phyloP scores from a whole-genome alignment of 2,797 vertebrate species.

The Hydrophis major region DNA sequence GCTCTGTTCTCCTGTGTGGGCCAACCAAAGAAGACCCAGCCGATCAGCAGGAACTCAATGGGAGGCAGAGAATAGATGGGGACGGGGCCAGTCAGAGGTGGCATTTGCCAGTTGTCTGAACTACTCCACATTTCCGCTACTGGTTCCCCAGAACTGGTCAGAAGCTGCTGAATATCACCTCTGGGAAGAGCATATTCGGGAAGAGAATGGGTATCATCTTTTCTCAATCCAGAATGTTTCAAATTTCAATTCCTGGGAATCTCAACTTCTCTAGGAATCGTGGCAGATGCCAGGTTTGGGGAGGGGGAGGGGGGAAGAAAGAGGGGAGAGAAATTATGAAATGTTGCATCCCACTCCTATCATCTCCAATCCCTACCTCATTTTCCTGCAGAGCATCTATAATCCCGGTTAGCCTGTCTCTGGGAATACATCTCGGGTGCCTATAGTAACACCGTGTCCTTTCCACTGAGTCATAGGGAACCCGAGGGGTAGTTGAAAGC shows the following conservation, averaged over 20 bases:
- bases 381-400: background rate
- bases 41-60: too few species aligned
- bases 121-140: too few species aligned
- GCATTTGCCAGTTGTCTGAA: too few species aligned
- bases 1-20: too few species aligned
- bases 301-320: accelerated
- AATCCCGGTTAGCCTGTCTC: background rate
- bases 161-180: too few species aligned
- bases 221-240: background rate
- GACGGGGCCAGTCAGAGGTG: too few species aligned
- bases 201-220: background rate
- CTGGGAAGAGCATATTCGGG: too few species aligned
- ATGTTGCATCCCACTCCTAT: background rate
- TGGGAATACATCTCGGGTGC: background rate
- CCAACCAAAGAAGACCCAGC: too few species aligned
- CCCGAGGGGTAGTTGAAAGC: background rate
- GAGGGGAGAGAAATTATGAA: background rate
- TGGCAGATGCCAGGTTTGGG: background rate
- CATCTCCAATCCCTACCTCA: background rate
- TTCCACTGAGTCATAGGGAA: background rate
- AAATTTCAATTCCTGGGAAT: background rate
- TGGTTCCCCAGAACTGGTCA: too few species aligned
- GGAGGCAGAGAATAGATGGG: too few species aligned
- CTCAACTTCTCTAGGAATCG: background rate
- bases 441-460: background rate